Base-by-base conservation (phyloP, 2,797 vertebrate genomes). In the Thalassophryne amazonica region DNA sequence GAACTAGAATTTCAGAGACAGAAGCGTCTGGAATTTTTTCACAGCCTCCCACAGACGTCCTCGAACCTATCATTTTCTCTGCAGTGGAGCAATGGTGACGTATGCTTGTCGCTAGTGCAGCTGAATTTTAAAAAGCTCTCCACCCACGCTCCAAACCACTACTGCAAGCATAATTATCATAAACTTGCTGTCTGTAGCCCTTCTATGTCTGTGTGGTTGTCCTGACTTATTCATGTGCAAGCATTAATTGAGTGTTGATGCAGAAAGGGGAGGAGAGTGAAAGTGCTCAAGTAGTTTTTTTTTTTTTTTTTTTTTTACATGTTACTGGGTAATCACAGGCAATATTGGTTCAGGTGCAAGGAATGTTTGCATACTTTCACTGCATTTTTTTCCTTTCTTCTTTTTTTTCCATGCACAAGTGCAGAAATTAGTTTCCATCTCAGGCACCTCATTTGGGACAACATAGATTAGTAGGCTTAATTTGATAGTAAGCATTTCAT, bases 121-220 rank as follows among this genome's bases (percentile, higher is more conserved):
- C 86, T 91, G 91, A 91, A 92, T 92, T 89, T 92, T 89, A 91
- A 92, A 90, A 86, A 88, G 89, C 87, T 87, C 61, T 55, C 42
- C 86, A 34, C 90, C 90, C 87, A 90, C 90, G 84, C 87, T 73
- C 78, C 48, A 80, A 81, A 81, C 84, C 87, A 81, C 87, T 86
- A 87, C 86, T 66, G 85, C 86, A 82, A 82, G 78, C 79, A 60
- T 83, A 73, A 90, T 91, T 86, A 89, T 78, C 87, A 85, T 84
- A 83, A 83, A 85, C 71, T 81, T 35, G 64, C 73, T 64, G 80
- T 81, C 78, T 82, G 64, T 57, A 56, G 69, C 73, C 54, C 22
- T 42, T 60, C 57, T 49, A 61, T 70, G 54, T 73, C 46, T 69
- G 59, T 54, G 60, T 50, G 37, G 63, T 45, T 61, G 66, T 54